Conservation (phyloP, 2,888 invertebrate genomes). For the Leuctra nigra region DNA sequence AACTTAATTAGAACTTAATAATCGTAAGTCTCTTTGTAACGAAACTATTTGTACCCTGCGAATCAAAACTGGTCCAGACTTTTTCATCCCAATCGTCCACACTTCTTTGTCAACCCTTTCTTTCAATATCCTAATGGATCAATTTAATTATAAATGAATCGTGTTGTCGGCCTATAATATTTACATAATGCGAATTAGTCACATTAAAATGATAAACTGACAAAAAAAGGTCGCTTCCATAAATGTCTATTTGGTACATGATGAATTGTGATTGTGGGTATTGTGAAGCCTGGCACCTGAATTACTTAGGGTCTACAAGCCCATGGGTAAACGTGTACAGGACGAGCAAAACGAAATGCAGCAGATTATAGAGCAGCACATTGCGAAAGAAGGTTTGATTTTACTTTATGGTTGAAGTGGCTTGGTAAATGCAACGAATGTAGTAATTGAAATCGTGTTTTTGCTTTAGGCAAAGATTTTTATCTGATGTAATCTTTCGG, state of each 20-base stretch:
- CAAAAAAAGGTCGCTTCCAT: neutral
- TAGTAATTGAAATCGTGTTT: neutral
- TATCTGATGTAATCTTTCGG: too few species aligned
- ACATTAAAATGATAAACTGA: constrained; percentile 6
- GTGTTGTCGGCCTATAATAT: constrained; percentile 6
- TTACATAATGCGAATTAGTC: constrained; percentile 16
- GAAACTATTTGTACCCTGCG: too few species aligned
- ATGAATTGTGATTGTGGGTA: constrained; percentile 14
- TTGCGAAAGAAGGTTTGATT: neutral
- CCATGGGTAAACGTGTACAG: neutral
- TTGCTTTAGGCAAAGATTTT: too few species aligned
- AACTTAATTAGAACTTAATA: too few species aligned
- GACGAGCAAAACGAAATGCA: neutral
- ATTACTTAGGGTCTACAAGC: constrained; percentile 4
- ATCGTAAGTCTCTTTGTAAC: too few species aligned
- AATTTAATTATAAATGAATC: constrained; percentile 15
- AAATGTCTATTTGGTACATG: constrained; percentile 11
- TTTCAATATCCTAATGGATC: constrained; percentile 6
- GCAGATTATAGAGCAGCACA: neutral
- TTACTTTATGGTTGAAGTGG: neutral
- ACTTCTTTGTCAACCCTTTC: neutral
- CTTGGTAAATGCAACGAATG: neutral
- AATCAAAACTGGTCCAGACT: too few species aligned
- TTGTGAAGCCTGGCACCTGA: constrained; percentile 11
- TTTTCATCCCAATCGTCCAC: too few species aligned